phyloP scores from a whole-genome alignment of 2,113 vertebrate genomes.

The Crotophaga sulcirostris region DNA sequence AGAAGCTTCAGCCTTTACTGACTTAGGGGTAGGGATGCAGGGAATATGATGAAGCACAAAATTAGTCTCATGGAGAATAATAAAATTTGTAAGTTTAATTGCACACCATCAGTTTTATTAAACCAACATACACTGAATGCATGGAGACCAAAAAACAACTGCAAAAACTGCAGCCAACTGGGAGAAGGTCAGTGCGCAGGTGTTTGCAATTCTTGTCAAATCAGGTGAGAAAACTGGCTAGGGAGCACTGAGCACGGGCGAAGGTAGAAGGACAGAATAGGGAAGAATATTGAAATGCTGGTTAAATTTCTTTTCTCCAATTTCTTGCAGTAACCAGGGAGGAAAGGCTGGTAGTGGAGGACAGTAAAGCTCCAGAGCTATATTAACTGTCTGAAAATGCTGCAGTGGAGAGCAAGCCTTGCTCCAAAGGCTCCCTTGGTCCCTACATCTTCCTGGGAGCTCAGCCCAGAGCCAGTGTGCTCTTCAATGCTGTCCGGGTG shows the following conservation, averaged over 20 bases:
- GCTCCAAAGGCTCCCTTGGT: accelerated
- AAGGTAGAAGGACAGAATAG: not conserved
- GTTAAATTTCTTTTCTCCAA: not conserved
- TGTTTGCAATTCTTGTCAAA: not conserved
- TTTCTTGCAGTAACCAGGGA: not conserved
- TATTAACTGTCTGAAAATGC: not conserved
- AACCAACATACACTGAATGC: accelerated
- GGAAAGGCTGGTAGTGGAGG: not conserved
- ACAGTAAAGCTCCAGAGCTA: not conserved
- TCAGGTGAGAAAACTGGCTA: not conserved
- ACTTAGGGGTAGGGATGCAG: not conserved
- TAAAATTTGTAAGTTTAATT: not conserved
- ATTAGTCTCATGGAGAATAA: not conserved
- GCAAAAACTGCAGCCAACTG: not conserved
- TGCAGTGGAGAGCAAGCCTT: not conserved
- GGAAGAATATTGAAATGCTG: not conserved
- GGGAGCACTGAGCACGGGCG: not conserved
- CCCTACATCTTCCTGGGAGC: not conserved
- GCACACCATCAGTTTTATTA: not conserved
- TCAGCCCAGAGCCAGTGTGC: not conserved
- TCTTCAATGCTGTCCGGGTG: accelerated
- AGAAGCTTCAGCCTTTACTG: not conserved
- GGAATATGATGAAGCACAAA: not conserved
- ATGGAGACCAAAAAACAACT: not conserved
- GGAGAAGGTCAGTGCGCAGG: not conserved